Evolutionary conservation across 2,797 vertebrate species (phyloP), one percentile per base, ranked within the genome.

Genomic region (Remorina albescens): DNA sequence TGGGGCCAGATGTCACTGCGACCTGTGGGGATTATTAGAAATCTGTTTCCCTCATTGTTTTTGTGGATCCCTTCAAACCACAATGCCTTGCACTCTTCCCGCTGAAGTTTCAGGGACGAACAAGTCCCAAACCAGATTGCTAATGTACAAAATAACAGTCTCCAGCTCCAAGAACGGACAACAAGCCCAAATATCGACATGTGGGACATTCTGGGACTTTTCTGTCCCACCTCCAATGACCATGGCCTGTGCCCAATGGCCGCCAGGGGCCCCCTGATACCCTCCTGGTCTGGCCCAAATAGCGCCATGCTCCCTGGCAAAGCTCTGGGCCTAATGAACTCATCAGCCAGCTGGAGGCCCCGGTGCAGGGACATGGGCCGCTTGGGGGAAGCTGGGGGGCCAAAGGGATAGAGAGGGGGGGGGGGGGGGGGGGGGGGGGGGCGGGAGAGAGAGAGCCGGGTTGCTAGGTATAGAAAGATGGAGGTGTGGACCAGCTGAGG

Each of bases 271-370:
- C 86, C 76, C 83, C 85, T 74, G 74, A 90, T 89, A 89, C 80
- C 87, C 88, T 92, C 93, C 85, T 66, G 72, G 73, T 89, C 92
- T 91, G 89, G 92, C 91, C 86, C 67, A 53, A 76, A 76, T 74
- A 76, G 72, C 50, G 75, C 86, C 76, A 80, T 67, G 78, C 87
- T 93, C 92, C 86, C 90, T 94, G 93, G 93, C 93, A 93, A 83
- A 82, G 88, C 78, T 85, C 83, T 90, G 85, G 86, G 91, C 86
- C 88, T 94, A 94, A 94, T 94, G 93, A 95, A 93, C 93, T 92
- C 92, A 93, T 94, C 92, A 93, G 93, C 93, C 94, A 95, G 93
- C 93, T 95, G 94, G 94, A 94, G 90, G 86, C 88, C 84, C 83
- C 86, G 78, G 82, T 82, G 80, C 72, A 82, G 76, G 74, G 77